Evolutionary conservation across 2,113 vertebrate genomes (phyloP).

Genomic region (Gambusia affinis): DNA sequence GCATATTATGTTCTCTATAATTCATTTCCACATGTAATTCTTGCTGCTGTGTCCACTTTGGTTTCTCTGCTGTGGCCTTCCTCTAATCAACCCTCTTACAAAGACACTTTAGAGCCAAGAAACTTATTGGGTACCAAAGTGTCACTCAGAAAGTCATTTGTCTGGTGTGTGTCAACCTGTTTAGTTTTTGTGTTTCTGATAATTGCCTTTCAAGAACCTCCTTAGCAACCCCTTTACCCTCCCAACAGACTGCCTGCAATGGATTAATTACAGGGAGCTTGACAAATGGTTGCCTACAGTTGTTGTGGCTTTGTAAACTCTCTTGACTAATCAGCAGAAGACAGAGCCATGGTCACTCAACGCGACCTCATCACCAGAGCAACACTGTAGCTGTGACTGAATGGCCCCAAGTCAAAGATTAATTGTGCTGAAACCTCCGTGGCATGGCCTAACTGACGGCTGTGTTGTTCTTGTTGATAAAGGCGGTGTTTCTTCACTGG

Average conservation of each 20-base stretch:
- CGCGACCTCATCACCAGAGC: conserved; percentile 58
- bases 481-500: conserved; percentile 32
- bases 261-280: conserved; percentile 70
- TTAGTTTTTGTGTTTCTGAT: conserved; percentile 51
- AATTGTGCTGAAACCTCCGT: conserved; percentile 52
- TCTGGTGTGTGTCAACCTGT: conserved; percentile 34
- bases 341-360: conserved; percentile 64
- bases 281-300: conserved; percentile 61
- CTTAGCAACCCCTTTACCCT: conserved; percentile 48
- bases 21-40: conserved; percentile 25
- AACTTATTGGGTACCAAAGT: conserved; percentile 33
- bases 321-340: conserved; percentile 70
- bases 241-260: conserved; percentile 61
- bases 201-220: conserved; percentile 58
- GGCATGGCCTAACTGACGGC: conserved; percentile 39
- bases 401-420: conserved; percentile 59
- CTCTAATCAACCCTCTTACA: conserved; percentile 63
- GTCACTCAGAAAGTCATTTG: conserved; percentile 44
- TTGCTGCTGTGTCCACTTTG: conserved; percentile 1
- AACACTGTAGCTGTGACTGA: conserved; percentile 57
- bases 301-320: conserved; percentile 63
- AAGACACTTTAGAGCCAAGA: conserved; percentile 35
- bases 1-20: conserved; percentile 57
- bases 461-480: conserved; percentile 40
- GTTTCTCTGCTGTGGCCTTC: conserved; percentile 53